Evolutionary conservation across 2,888 invertebrate species (phyloP).

Genomic region (Dryadula phaetusa): DNA sequence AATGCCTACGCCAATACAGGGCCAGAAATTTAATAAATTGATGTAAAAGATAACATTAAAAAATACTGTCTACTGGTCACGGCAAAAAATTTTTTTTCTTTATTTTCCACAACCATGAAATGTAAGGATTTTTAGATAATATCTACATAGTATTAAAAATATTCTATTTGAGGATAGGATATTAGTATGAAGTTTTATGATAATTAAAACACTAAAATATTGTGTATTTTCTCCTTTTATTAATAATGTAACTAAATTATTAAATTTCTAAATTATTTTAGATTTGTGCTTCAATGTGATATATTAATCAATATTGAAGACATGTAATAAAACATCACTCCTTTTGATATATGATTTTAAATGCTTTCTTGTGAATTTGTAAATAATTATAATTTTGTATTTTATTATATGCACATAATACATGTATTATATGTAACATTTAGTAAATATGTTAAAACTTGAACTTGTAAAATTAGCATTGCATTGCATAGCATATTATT

Average conservation of each 20-base stretch:
- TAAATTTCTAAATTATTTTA: slow-evolving; percentile 10
- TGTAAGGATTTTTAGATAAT: slow-evolving; percentile 2
- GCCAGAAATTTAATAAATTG: slow-evolving; percentile 59
- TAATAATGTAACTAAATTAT: not conserved
- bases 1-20: slow-evolving; percentile 60
- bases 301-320: slow-evolving; percentile 4
- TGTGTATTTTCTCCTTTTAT: not conserved
- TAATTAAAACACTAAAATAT: slow-evolving; percentile 3
- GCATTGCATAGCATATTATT: too few relatives aligned
- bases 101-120: not conserved
- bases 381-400: slow-evolving; percentile 37
- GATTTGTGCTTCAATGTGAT: slow-evolving; percentile 27
- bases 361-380: slow-evolving; percentile 34
- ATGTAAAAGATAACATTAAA: not conserved
- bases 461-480: not conserved
- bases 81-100: not conserved
- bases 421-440: slow-evolving; percentile 20
- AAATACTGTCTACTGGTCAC: slow-evolving; percentile 12
- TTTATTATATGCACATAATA: slow-evolving; percentile 19
- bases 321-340: slow-evolving; percentile 17
- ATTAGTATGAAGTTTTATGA: not conserved
- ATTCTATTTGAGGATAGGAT: not conserved
- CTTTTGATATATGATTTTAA: not conserved
- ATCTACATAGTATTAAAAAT: slow-evolving; percentile 10
- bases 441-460: not conserved